Percentiles rank a stretch among this genome's conserved stretches.
phyloP scores from a whole-genome alignment of 2,113 vertebrate genomes.

The Fregetta grallaria region DNA sequence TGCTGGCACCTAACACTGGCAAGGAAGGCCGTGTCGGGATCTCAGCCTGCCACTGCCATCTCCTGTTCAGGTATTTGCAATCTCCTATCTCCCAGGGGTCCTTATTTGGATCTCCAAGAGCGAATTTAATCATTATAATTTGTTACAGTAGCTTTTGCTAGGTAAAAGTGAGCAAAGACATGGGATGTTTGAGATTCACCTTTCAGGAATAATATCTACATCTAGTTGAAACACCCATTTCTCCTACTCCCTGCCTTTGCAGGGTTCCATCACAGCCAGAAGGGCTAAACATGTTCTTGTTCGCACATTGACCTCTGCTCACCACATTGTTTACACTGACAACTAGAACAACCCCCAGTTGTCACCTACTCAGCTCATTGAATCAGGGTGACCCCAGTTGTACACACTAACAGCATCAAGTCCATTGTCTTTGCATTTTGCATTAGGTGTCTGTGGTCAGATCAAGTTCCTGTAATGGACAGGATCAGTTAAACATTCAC shows the following conservation, averaged over 20 bases:
- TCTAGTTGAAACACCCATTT: neutral
- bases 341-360: neutral
- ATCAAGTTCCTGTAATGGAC: neutral
- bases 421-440: neutral
- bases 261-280: neutral
- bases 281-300: neutral
- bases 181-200: neutral
- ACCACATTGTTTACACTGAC: neutral
- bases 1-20: neutral
- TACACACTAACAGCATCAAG: neutral
- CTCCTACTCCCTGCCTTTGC: neutral
- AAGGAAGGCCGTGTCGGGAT: neutral
- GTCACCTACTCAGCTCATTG: neutral
- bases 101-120: neutral
- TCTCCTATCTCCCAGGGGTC: neutral
- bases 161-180: neutral
- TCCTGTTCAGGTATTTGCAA: neutral
- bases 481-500: neutral
- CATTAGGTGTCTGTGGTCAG: neutral
- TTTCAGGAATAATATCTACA: accelerated
- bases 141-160: neutral
- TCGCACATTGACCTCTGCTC: neutral
- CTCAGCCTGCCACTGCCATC: neutral
- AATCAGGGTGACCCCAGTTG: neutral
- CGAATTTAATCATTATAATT: neutral